Percentiles rank a stretch among this genome's conserved stretches.
Conservation (phyloP, 2,113 vertebrate species). For the Pseudopipra pipra region DNA sequence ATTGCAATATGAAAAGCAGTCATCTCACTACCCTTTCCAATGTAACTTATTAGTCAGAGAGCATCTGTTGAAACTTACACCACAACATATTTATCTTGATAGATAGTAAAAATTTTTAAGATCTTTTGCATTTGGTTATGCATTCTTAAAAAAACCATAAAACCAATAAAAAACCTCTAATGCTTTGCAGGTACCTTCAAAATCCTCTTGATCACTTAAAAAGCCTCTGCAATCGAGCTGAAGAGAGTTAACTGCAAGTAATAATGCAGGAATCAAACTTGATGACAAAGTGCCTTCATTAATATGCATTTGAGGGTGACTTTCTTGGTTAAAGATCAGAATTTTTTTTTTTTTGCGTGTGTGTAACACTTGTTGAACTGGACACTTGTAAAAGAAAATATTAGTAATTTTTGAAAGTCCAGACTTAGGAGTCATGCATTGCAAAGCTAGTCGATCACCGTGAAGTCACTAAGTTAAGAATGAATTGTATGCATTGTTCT, state of each 20-base stretch:
- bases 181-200: neutral
- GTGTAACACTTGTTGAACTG: neutral
- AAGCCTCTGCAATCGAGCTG: neutral
- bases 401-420: neutral
- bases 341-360: neutral
- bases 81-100: neutral
- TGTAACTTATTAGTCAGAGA: neutral
- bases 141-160: neutral
- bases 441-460: neutral
- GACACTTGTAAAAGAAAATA: neutral
- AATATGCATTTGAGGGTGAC: neutral
- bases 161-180: neutral
- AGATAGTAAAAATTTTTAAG: neutral
- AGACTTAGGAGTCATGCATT: neutral
- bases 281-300: neutral
- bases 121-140: neutral
- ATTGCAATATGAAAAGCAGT: neutral
- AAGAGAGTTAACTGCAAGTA: neutral
- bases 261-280: neutral
- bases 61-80: neutral
- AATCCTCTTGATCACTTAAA: neutral
- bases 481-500: neutral
- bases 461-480: neutral
- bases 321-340: neutral
- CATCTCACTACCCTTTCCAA: neutral